Evolutionary conservation across 1,140 invertebrate genomes (phyloP), one percentile per base, ranked within the genome.

Genomic region (Vanessa tameamea): DNA sequence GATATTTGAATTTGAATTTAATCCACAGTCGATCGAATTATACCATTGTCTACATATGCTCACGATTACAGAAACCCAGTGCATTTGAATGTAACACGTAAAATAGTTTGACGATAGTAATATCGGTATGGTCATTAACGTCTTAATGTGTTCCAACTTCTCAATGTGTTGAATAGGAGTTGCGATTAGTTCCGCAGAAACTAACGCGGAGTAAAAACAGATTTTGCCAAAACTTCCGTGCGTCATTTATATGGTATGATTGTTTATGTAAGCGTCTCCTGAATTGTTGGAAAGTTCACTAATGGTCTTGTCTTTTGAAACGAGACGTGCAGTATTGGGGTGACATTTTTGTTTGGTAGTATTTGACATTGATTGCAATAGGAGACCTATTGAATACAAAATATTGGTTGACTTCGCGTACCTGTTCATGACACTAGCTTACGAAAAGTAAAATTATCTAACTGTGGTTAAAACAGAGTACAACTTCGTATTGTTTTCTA

Each of bases 181-280:
- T 76, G 31, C 69, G 69, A 76, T 76, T 76, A 76, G 74, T 76
- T 76, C 48, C 23, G 9, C 55, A 37, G 31, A 61, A 47, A 37
- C 53, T 61, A 59, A 67, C 16, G 9, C 20, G 26, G 16, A 72
- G 69, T 68, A 76, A 76, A 66, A 71, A 70, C 69, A 47, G 26
- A 61, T 31, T 37, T 61, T n/a, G 57, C 26, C 14, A 2, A n/a
- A 26, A 23, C 68, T 74, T 55, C 51, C 47, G 16, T 64, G 11
- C 57, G 12, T 57, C 20, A 23, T 37, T 31, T 31, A 5, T 37
- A 23, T 31, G 57, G 37, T 37, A 61, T 61, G 23, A 51, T 51
- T 51, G 57, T n/a, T 37, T 61, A 3, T 61, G 26, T 37, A n/a
- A 61, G 11, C 11, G 23, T 31, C 6, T 12, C 26, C n/a, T n/a